phyloP scores from a whole-genome alignment of 2,113 vertebrate genomes.

The Podarcis cretensis region DNA sequence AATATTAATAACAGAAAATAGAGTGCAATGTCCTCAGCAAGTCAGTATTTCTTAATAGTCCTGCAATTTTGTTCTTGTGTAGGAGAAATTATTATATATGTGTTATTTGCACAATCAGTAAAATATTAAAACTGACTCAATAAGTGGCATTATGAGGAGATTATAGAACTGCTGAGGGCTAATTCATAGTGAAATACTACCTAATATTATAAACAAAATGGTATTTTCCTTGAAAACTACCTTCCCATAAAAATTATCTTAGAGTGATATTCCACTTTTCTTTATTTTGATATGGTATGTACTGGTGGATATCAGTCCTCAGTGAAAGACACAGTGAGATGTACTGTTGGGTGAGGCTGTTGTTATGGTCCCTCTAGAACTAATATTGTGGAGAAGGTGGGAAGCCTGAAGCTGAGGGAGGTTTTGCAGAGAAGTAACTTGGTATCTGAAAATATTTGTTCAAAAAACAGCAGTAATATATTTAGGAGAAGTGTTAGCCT shows the following conservation, averaged over 20 bases:
- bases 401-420: neutral
- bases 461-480: neutral
- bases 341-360: neutral
- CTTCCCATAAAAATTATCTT: neutral
- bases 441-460: neutral
- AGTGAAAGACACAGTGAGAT: neutral
- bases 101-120: neutral
- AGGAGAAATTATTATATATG: neutral
- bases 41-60: neutral
- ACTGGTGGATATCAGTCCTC: neutral
- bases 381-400: neutral
- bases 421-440: neutral
- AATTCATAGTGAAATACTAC: conserved; percentile 3
- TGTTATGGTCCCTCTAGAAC: neutral
- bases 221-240: conserved; percentile 18
- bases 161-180: neutral
- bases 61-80: neutral
- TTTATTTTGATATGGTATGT: conserved; percentile 13
- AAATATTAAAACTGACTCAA: neutral
- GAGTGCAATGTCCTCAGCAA: neutral
- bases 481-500: neutral
- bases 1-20: neutral
- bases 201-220: conserved; percentile 8
- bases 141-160: neutral
- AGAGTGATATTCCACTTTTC: neutral